Conservation (phyloP, 23 tunicate genomes). For the Oikopleura albicans region DNA sequence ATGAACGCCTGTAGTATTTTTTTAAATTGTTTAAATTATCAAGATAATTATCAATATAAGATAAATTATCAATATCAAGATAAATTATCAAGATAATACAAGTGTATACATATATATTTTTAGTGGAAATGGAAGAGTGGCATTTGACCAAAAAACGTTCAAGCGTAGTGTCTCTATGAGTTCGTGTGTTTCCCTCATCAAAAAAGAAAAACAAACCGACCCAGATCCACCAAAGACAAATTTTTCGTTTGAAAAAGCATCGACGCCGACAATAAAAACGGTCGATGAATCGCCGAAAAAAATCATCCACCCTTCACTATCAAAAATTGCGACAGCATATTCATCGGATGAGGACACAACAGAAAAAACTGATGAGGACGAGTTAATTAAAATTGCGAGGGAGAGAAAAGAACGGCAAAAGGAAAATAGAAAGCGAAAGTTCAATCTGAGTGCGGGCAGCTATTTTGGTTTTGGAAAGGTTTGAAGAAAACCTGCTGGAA, state of each 20-base stretch:
- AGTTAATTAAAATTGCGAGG: not conserved
- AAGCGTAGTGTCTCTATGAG: too few species aligned
- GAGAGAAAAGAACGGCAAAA: not conserved
- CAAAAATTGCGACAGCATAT: too few species aligned
- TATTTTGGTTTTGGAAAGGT: not conserved
- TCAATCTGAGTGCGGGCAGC: not conserved
- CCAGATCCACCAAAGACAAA: not conserved
- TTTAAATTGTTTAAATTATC: too few species aligned
- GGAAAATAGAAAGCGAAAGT: not conserved
- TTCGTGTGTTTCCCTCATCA: too few species aligned
- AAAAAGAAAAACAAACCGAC: not conserved
- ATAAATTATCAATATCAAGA: too few species aligned
- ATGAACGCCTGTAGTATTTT: too few species aligned
- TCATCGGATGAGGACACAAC: not conserved
- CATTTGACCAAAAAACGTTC: too few species aligned
- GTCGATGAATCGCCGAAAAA: not conserved
- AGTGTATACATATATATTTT: too few species aligned
- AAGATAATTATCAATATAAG: too few species aligned
- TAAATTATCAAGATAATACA: too few species aligned
- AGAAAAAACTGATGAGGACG: not conserved
- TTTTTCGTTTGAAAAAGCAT: not conserved
- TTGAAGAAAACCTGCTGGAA: too few species aligned
- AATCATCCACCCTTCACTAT: not conserved
- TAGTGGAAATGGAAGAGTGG: too few species aligned
- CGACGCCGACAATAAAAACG: not conserved